phyloP scores from a whole-genome alignment of 1,140 invertebrate species.

The Hycleus phaleratus region DNA sequence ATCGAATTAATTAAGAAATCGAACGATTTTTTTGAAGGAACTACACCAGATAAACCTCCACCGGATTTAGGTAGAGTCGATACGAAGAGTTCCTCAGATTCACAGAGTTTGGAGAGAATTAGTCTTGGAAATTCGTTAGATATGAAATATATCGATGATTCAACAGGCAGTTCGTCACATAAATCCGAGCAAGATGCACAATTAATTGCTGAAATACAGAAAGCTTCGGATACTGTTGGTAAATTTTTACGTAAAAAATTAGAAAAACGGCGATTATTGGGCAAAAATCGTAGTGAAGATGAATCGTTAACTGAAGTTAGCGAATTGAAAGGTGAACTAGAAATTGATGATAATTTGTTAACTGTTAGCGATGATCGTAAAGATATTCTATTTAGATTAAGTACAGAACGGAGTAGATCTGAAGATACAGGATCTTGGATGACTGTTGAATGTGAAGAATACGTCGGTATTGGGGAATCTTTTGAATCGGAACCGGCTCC shows the following conservation, averaged over 20 bases:
- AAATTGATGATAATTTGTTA: conserved; percentile 28
- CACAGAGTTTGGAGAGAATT: conserved; percentile 35
- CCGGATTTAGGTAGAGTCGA: conserved; percentile 33
- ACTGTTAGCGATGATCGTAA: conserved; percentile 38
- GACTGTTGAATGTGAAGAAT: conserved; percentile 55
- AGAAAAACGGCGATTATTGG: conserved; percentile 37
- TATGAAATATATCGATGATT: conserved; percentile 40
- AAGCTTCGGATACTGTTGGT: conserved; percentile 33
- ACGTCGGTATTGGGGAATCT: conserved; percentile 46
- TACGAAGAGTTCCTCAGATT: conserved; percentile 37
- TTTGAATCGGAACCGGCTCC: conserved; percentile 32
- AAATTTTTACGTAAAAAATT: conserved; percentile 35
- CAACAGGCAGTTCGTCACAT: conserved; percentile 35
- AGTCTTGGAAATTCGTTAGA: conserved; percentile 40
- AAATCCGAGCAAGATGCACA: conserved; percentile 37
- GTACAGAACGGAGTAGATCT: conserved; percentile 46
- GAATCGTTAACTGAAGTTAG: conserved; percentile 57
- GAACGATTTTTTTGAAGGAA: conserved; percentile 40
- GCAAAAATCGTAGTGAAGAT: conserved; percentile 49
- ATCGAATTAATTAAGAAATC: conserved; percentile 38
- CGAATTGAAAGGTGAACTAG: conserved; percentile 44
- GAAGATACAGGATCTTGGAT: conserved; percentile 55
- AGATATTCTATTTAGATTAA: conserved; percentile 41
- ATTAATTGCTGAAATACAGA: conserved; percentile 36
- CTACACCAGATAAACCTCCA: conserved; percentile 29